These are phyloP conservation scores for Sandelia bainsii DNA, from an alignment of 2,797 vertebrate genomes.

Conservation along the genomic window DNA sequence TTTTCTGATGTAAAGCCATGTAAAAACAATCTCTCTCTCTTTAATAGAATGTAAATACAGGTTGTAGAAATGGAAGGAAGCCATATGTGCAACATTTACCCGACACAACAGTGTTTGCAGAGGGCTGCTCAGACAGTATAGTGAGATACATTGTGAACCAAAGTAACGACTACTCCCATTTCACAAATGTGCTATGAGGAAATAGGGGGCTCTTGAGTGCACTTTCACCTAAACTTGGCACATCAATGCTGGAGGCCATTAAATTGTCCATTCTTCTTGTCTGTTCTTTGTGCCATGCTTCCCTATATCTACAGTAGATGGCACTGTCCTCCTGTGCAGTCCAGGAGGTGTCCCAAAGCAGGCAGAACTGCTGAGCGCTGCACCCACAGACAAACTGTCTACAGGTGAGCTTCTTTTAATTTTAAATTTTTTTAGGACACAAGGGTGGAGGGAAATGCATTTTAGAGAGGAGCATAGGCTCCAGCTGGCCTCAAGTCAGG, in stretches of 20 bases:
- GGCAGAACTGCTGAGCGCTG: conserved; percentile 13
- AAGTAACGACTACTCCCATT: background rate
- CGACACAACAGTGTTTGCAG: background rate
- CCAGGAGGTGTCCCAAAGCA: conserved; percentile 9
- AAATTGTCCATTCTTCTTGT: conserved; percentile 51
- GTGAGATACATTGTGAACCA: background rate
- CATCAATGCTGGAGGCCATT: conserved; percentile 28
- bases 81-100: background rate
- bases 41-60: background rate
- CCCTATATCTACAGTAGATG: conserved; percentile 44
- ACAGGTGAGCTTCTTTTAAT: conserved; percentile 28
- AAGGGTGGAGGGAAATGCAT: conserved; percentile 38
- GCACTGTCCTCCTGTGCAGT: conserved; percentile 39
- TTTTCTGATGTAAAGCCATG: no score
- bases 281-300: conserved; percentile 17
- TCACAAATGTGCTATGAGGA: background rate
- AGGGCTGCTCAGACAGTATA: background rate
- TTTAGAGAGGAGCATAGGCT: conserved; percentile 41
- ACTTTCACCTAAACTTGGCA: conserved; percentile 57
- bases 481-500: conserved; percentile 68
- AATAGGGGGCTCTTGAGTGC: background rate
- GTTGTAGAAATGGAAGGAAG: background rate
- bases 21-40: no score
- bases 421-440: conserved; percentile 38
- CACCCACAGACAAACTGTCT: conserved; percentile 1